These are phyloP conservation scores for Calcarius ornatus DNA, from an alignment of 2,113 vertebrate species.

Conservation along the genomic window DNA sequence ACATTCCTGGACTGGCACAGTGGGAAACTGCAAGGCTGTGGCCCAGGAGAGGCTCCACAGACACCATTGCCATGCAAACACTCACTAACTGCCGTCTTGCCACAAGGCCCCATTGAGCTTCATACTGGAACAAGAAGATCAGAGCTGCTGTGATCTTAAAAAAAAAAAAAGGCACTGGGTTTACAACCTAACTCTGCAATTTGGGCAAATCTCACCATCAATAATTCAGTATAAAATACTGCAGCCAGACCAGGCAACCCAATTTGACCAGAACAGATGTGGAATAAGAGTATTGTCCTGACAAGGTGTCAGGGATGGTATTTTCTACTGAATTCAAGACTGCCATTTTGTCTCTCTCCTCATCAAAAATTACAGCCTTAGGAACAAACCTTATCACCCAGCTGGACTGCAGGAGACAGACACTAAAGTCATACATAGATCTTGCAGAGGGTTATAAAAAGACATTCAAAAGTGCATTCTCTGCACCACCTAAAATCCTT, in stretches of 20 bases:
- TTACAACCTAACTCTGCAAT: background rate
- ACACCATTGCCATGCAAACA: background rate
- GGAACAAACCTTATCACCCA: background rate
- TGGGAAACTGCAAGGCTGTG: background rate
- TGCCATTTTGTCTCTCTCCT: background rate
- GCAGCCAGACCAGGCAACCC: background rate
- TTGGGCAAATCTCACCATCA: background rate
- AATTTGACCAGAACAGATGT: background rate
- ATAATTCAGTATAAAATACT: background rate
- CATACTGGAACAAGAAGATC: background rate
- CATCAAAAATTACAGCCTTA: background rate
- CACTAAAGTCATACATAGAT: background rate
- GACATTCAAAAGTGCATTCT: background rate
- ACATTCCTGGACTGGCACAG: background rate
- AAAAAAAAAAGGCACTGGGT: background rate
- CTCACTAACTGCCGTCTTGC: accelerated
- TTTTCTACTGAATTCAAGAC: background rate
- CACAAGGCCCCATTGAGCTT: background rate
- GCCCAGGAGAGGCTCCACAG: background rate
- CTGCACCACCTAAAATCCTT: background rate
- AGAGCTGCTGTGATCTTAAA: background rate
- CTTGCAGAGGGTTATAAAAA: background rate
- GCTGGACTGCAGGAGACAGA: background rate
- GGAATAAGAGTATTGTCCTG: background rate
- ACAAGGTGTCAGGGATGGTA: background rate